Evolutionary conservation across 2,888 invertebrate genomes (phyloP).

Genomic region (Sialis fuliginosa): DNA sequence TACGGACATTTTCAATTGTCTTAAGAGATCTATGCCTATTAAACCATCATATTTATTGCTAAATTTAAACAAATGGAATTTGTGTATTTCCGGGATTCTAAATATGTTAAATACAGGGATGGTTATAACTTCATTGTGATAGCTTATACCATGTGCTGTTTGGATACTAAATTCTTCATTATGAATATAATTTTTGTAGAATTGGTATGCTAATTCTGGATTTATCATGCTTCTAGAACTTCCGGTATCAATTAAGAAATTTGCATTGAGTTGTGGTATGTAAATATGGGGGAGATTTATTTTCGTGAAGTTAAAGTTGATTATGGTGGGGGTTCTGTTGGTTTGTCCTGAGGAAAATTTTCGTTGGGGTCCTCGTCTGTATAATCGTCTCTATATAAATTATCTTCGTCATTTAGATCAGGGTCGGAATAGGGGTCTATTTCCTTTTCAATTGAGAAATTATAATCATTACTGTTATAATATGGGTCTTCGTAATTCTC

Average conservation of each 20-base stretch:
- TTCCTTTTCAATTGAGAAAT: too few species aligned
- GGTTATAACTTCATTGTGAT: not conserved
- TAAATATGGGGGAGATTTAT: too few species aligned
- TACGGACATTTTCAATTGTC: conserved; percentile 5
- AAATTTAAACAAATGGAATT: not conserved
- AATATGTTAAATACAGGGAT: not conserved
- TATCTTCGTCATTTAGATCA: too few species aligned
- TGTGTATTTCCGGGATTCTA: not conserved
- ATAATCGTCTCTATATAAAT: too few species aligned
- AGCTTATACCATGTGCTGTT: not conserved
- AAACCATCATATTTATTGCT: not conserved
- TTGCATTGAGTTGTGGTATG: not conserved
- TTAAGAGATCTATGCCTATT: conserved; percentile 5
- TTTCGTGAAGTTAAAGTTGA: too few species aligned
- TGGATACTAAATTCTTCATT: not conserved
- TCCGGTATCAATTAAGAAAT: not conserved
- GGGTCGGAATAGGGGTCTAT: too few species aligned
- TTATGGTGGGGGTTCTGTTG: too few species aligned
- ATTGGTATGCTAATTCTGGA: not conserved
- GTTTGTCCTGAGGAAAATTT: too few species aligned
- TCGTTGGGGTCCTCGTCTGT: too few species aligned
- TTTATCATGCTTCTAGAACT: not conserved
- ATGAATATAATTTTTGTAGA: not conserved
- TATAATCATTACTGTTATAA: too few species aligned
- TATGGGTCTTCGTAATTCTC: too few species aligned